These are phyloP conservation scores for Temnothorax curvispinosus DNA, from an alignment of 1,140 invertebrate species.

Conservation along the genomic window DNA sequence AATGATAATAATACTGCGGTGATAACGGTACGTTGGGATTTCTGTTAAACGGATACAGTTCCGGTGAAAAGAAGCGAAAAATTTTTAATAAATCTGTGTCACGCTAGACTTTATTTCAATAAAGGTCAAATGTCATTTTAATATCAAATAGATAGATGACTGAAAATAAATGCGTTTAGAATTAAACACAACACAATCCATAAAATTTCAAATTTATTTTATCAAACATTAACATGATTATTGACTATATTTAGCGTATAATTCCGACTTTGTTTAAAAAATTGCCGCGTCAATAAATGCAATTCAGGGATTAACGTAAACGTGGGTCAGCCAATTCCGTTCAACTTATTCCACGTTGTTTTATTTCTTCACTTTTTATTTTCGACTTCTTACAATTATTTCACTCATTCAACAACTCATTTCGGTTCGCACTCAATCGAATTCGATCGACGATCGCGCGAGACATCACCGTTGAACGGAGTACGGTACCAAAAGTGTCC, in stretches of 20 bases:
- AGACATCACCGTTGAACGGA: neutral
- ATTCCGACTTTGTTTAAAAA: neutral
- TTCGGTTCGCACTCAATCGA: neutral
- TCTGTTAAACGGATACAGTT: neutral
- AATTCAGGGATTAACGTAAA: neutral
- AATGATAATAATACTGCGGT: slow-evolving; percentile 12
- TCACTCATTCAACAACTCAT: neutral
- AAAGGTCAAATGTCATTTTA: neutral
- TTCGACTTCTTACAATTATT: neutral
- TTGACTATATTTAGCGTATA: neutral
- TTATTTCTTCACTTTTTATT: neutral
- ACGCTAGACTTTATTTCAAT: neutral
- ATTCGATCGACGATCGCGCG: neutral
- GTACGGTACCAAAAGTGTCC: too few species aligned
- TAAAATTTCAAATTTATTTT: neutral
- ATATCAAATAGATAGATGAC: neutral
- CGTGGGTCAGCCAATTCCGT: neutral
- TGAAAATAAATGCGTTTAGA: neutral
- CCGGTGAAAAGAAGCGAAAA: neutral
- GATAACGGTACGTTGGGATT: slow-evolving; percentile 9
- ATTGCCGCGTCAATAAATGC: neutral
- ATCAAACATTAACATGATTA: neutral
- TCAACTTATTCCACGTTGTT: neutral
- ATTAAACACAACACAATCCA: neutral
- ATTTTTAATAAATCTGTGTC: neutral